phyloP scores from a whole-genome alignment of 2,113 vertebrate species.

The Cyanoderma ruficeps region DNA sequence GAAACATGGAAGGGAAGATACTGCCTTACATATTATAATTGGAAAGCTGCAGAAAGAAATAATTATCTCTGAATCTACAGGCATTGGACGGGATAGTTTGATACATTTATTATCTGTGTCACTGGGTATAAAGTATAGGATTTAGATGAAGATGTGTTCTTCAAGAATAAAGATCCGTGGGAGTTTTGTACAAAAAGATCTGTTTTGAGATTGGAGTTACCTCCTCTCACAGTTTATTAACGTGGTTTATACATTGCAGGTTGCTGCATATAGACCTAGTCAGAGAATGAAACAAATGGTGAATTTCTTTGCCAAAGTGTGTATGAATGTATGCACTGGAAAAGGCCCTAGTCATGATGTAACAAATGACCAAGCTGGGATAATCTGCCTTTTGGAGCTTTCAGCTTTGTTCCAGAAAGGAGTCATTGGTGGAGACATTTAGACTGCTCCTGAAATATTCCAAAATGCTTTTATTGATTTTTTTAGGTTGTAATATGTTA shows the following conservation, averaged over 20 bases:
- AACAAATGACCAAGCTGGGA: not conserved
- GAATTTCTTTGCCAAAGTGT: not conserved
- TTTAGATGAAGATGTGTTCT: not conserved
- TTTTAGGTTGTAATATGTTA: not conserved
- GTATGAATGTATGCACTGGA: not conserved
- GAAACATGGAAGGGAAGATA: not conserved
- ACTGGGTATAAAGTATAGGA: not conserved
- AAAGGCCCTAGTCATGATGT: not conserved
- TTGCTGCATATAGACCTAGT: not conserved
- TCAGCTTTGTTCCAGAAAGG: not conserved
- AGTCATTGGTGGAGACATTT: not conserved
- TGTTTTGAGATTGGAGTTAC: not conserved
- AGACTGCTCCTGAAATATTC: not conserved
- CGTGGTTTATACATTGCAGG: not conserved
- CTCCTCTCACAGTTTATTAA: not conserved
- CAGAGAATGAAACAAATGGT: conserved; percentile 23
- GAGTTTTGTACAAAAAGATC: not conserved
- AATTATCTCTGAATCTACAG: not conserved
- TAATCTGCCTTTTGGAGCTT: not conserved
- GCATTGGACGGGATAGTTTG: not conserved
- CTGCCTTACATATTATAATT: not conserved
- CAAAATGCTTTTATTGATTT: not conserved
- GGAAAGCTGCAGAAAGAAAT: not conserved
- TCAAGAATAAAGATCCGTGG: not conserved
- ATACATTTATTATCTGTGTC: not conserved